Evolutionary conservation across 2,888 invertebrate genomes (phyloP), one percentile per base, ranked within the genome.

Genomic region (Heliconius erato): DNA sequence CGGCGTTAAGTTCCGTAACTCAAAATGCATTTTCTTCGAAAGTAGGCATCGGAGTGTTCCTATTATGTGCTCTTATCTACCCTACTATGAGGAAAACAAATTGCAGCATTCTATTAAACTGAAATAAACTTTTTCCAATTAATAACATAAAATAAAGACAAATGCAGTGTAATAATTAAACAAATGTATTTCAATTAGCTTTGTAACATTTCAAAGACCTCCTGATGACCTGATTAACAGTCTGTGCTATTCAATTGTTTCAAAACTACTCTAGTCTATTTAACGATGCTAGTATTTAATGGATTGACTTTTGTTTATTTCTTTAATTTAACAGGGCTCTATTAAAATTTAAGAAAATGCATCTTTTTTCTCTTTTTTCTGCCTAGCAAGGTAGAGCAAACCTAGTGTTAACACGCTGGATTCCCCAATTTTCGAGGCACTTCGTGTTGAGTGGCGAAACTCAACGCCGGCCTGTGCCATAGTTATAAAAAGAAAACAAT

Each of bases 151-250:
- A 67, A 32, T 32, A 35, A 1, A 59, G 14, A 74, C 80, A 74
- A 74, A 35, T 80, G 44, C 14, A 44, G 71, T n/a, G 7, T 26
- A 40, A 28, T 54, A 59, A 68, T 76, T 69, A 69, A 54, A 69
- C 74, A n/a, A 54, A 71, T 44, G n/a, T 54, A 59, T 54, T 68
- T 63, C 28, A 76, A 81, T 76, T 76, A 81, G 28, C 81, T 71
- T 44, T 77, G 77, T 81, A 71, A 71, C 23, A n/a, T 68, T 69
- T 65, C 74, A 63, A 77, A 77, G 59, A 74, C 40, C 9, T 59
- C 12, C 59, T 59, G 68, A 40, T 40, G 74, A 76, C 80, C 68
- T 76, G 26, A 80, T 74, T 80, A 76, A 59, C 74, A 65, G 49
- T 16, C 49, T 54, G 23, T 72, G 74, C 72, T 40, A 44, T 74